Evolutionary conservation across 2,888 invertebrate species (phyloP).

Genomic region (Drosophila algonquin): DNA sequence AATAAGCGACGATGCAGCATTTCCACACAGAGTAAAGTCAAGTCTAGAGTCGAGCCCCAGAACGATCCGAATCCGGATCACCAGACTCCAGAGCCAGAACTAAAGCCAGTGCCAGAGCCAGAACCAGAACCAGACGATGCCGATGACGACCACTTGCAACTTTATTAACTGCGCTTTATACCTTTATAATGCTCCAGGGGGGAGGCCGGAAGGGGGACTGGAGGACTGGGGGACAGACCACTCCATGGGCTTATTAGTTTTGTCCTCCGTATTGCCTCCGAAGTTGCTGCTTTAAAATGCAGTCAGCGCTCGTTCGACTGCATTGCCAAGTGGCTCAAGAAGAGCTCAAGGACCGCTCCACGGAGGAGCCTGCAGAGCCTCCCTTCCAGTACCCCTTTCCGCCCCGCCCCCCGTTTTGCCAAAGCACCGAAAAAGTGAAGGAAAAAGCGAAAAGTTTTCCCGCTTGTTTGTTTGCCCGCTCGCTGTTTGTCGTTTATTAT

Average conservation of each 20-base stretch:
- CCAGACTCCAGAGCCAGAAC: constrained; percentile 32
- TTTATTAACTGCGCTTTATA: constrained; percentile 70
- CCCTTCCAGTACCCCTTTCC: constrained; percentile 32
- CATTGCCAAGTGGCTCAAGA: constrained; percentile 57
- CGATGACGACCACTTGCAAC: constrained; percentile 66
- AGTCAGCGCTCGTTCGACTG: constrained; percentile 58
- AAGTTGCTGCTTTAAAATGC: constrained; percentile 58
- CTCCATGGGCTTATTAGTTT: constrained; percentile 64
- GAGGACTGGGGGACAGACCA: constrained; percentile 12
- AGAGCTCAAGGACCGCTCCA: constrained; percentile 9
- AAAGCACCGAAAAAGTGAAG: constrained; percentile 38
- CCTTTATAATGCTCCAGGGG: constrained; percentile 57
- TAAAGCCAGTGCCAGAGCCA: constrained; percentile 28
- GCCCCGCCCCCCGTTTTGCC: constrained; percentile 28
- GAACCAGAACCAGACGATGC: constrained; percentile 27
- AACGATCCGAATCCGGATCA: constrained; percentile 15
- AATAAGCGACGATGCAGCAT: constrained; percentile 63
- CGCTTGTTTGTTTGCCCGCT: constrained; percentile 65
- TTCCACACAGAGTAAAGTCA: constrained; percentile 46
- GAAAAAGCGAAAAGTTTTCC: constrained; percentile 51
- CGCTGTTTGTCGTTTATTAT: constrained; percentile 72
- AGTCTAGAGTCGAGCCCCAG: constrained; percentile 30
- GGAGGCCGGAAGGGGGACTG: background rate
- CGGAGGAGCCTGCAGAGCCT: background rate
- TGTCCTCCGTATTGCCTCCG: constrained; percentile 28